A percentile compares a stretch with the other conserved stretches of the same genome.
These are phyloP conservation scores for Lethenteron camtschaticum DNA, from an alignment of 2,113 vertebrate genomes.

Conservation along the genomic window DNA sequence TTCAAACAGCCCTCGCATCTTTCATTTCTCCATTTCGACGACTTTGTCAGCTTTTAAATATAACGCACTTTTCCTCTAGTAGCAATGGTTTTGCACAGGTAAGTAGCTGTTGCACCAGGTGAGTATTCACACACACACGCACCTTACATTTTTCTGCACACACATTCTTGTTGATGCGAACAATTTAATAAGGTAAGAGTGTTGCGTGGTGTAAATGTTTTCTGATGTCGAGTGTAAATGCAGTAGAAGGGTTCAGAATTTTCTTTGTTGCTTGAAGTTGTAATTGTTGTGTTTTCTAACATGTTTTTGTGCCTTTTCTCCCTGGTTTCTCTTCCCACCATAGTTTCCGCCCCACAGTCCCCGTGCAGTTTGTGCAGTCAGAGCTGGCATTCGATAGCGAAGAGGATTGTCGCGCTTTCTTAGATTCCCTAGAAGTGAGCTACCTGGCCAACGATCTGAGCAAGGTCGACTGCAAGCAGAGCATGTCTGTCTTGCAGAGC, in stretches of 20 bases:
- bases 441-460: constrained; percentile 35
- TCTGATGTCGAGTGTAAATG: no score
- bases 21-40: no score
- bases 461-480: constrained; percentile 73
- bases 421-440: constrained; percentile 43
- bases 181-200: background rate
- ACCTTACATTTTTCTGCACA: background rate
- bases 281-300: no score
- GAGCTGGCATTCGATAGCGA: constrained; percentile 50
- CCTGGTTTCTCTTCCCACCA: background rate
- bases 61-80: no score
- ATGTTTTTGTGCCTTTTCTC: no score
- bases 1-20: no score
- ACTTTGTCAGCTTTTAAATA: no score
- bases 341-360: constrained; percentile 28
- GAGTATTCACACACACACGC: background rate
- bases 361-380: constrained; percentile 59
- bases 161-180: background rate
- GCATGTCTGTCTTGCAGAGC: constrained; percentile 31
- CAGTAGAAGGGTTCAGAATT: no score
- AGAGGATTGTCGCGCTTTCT: constrained; percentile 56
- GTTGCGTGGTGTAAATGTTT: background rate
- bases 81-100: no score
- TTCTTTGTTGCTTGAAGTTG: no score
- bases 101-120: no score